Conservation (phyloP, 2,113 vertebrate genomes). For the Upupa epops region DNA sequence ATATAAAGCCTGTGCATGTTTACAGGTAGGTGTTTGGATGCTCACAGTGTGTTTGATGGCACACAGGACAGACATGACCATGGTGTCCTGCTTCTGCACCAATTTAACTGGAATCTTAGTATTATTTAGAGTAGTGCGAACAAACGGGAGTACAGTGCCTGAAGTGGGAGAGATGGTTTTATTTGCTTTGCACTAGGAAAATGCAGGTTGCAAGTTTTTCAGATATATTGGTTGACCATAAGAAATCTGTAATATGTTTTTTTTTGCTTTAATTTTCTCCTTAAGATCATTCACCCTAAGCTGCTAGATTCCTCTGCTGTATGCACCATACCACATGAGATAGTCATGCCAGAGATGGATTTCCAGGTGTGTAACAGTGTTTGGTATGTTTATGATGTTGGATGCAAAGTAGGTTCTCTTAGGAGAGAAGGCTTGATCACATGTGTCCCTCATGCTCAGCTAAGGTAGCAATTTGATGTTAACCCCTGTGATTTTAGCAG, state of each 20-base stretch:
- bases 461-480: neutral
- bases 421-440: neutral
- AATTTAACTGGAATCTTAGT: neutral
- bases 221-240: neutral
- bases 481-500: neutral
- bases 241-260: neutral
- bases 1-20: neutral
- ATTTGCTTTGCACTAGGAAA: neutral
- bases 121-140: neutral
- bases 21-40: neutral
- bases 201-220: neutral
- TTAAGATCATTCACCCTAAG: neutral
- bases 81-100: neutral
- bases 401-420: neutral
- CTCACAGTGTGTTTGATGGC: neutral
- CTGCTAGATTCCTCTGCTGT: neutral
- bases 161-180: neutral
- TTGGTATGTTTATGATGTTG: neutral
- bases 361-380: neutral
- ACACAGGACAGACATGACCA: neutral
- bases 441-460: neutral
- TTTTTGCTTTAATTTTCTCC: neutral
- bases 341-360: neutral
- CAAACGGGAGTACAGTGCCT: neutral
- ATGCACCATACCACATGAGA: neutral